phyloP scores from a whole-genome alignment of 2,113 vertebrate species.

The Muscicapa adusta region DNA sequence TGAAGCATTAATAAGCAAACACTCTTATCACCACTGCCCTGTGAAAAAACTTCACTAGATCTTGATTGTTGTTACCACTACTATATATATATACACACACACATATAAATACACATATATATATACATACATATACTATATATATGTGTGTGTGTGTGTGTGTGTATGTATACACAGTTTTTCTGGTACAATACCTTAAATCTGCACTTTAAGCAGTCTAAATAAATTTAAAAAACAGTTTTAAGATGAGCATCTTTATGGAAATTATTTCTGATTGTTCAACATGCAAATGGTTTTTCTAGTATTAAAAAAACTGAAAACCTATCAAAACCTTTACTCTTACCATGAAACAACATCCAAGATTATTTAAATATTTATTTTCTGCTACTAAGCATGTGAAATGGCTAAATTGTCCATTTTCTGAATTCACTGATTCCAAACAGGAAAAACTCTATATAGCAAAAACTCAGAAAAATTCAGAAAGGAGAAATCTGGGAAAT shows the following conservation, averaged over 20 bases:
- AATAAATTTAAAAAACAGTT: neutral
- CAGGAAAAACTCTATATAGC: neutral
- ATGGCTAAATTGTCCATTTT: neutral
- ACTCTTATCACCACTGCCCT: neutral
- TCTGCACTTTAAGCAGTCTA: neutral
- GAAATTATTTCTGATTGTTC: neutral
- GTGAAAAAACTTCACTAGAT: neutral
- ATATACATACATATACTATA: rapidly evolving
- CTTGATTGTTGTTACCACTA: neutral
- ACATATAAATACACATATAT: too few relatives aligned
- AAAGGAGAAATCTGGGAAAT: neutral
- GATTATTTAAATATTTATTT: neutral
- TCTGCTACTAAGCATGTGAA: neutral
- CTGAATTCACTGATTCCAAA: neutral
- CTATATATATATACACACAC: too few relatives aligned
- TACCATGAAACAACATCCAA: neutral
- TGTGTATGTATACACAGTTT: neutral
- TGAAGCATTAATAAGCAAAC: neutral
- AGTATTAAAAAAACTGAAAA: neutral
- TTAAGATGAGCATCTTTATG: neutral
- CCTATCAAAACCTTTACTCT: neutral
- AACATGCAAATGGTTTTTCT: neutral
- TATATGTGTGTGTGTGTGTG: too few relatives aligned
- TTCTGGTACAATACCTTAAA: neutral
- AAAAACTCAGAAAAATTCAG: neutral